Conservation (phyloP, 2,113 vertebrate genomes). For the Onychostoma macrolepis region DNA sequence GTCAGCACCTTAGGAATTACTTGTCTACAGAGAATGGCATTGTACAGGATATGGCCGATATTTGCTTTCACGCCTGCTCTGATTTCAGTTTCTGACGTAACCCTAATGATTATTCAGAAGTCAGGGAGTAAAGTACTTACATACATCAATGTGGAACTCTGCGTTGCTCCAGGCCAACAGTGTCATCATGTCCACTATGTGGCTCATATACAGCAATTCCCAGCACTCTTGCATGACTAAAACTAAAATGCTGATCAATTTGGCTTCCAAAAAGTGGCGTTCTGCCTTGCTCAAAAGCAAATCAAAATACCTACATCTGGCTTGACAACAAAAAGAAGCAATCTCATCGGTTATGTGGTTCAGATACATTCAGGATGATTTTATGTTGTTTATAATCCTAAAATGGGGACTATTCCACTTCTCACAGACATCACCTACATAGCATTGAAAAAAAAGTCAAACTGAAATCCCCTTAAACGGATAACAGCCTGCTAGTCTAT, state of each 20-base stretch:
- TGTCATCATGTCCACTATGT: conserved; percentile 5
- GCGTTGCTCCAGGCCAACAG: neutral
- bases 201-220: conserved; percentile 22
- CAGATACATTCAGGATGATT: neutral
- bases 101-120: conserved; percentile 22
- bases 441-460: conserved; percentile 54
- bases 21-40: neutral
- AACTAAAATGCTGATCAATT: neutral
- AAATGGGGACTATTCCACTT: conserved; percentile 51
- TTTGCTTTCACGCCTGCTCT: neutral
- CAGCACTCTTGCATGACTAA: conserved; percentile 13
- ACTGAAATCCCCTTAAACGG: conserved; percentile 69
- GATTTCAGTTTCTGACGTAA: conserved; percentile 31
- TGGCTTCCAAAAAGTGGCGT: neutral
- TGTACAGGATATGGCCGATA: neutral
- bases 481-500: conserved; percentile 62
- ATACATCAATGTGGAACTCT: conserved; percentile 32
- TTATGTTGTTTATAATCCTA: conserved; percentile 57
- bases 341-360: neutral
- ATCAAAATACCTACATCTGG: neutral
- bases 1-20: neutral
- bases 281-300: neutral
- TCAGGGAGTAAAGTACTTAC: conserved; percentile 24
- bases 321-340: neutral
- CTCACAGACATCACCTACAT: conserved; percentile 47